Percentiles rank a stretch among this genome's conserved stretches.
phyloP scores from a whole-genome alignment of 1,140 invertebrate species.

The Oncopodura yosiiana region DNA sequence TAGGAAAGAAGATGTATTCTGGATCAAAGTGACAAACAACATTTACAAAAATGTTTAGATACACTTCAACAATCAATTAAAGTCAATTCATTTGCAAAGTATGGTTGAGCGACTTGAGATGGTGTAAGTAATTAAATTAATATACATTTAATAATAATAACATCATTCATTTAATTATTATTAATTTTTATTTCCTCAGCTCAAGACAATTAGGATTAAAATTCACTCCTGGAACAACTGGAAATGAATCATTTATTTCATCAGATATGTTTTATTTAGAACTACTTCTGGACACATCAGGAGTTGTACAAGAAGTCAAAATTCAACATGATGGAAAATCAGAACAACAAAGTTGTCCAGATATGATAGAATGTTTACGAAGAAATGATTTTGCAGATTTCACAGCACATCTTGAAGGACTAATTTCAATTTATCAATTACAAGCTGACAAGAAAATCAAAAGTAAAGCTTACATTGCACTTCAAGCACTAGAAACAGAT shows the following conservation, averaged over 20 bases:
- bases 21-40: conserved; percentile 69
- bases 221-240: conserved; percentile 59
- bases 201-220: conserved; percentile 51
- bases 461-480: conserved; percentile 80
- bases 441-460: conserved; percentile 92
- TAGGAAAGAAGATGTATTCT: conserved; percentile 73
- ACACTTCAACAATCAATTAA: conserved; percentile 87
- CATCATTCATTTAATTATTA: conserved; percentile 4
- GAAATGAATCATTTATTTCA: conserved; percentile 76
- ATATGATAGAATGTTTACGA: conserved; percentile 67
- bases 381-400: conserved; percentile 84
- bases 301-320: conserved; percentile 82
- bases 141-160: conserved; percentile 64
- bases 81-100: conserved; percentile 76
- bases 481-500: conserved; percentile 85
- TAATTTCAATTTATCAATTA: conserved; percentile 83
- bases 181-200: too few relatives aligned
- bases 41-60: conserved; percentile 81
- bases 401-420: conserved; percentile 77
- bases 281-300: conserved; percentile 69
- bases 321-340: conserved; percentile 78
- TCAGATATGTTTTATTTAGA: conserved; percentile 96
- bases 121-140: too few relatives aligned
- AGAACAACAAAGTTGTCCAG: conserved; percentile 69
- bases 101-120: conserved; percentile 86